phyloP scores from a whole-genome alignment of 2,113 vertebrate genomes.

The Leptobrachium ailaonicum region DNA sequence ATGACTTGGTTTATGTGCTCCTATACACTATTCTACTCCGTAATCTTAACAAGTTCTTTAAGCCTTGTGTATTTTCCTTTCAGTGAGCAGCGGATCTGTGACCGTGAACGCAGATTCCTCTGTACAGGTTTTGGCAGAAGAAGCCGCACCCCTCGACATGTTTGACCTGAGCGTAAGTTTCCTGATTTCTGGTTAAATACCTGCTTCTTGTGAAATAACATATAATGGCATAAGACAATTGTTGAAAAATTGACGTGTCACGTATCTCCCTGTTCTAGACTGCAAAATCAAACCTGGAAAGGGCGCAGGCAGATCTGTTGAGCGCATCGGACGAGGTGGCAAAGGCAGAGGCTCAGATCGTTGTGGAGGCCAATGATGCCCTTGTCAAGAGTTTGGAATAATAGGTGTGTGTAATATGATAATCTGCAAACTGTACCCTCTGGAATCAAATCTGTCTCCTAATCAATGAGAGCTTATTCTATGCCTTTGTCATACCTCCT shows the following conservation, averaged over 20 bases:
- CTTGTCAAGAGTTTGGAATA: constrained; percentile 92
- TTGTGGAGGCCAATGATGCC: constrained; percentile 88
- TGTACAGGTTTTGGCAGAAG: constrained; percentile 87
- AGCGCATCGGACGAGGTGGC: constrained; percentile 71
- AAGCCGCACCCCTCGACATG: constrained; percentile 83
- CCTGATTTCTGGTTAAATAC: no score
- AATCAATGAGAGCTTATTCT: no score
- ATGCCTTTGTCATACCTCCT: no score
- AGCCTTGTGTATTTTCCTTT: no score
- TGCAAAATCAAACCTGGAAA: constrained; percentile 89
- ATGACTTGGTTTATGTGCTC: no score
- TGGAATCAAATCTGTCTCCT: no score
- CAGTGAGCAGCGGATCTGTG: constrained; percentile 91
- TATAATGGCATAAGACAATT: no score
- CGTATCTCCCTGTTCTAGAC: constrained; percentile 60
- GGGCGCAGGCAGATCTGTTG: constrained; percentile 77
- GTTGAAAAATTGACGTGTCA: no score
- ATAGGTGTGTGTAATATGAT: constrained; percentile 35
- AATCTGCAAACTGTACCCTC: no score
- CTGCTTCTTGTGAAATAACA: no score
- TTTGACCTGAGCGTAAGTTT: constrained; percentile 85
- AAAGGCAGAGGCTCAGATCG: constrained; percentile 84
- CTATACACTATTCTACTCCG: no score
- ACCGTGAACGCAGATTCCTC: constrained; percentile 88
- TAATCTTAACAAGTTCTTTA: no score